These are phyloP conservation scores for Agrochola macilenta DNA, from an alignment of 2,888 invertebrate genomes.

Conservation along the genomic window DNA sequence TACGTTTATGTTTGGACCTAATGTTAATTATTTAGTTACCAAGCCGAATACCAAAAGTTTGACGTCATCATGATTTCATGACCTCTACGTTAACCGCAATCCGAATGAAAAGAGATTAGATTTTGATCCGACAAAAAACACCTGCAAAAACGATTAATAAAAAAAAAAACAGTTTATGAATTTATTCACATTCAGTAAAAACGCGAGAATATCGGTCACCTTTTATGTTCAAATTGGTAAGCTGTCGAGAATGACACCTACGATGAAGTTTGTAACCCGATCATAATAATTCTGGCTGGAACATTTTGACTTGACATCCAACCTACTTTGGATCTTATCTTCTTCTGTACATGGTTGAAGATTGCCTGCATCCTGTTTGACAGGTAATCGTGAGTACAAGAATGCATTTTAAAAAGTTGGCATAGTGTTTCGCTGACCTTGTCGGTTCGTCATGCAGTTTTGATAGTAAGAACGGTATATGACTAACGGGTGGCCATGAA, in stretches of 20 bases:
- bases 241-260: slow-evolving; percentile 52
- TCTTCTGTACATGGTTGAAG: neutral
- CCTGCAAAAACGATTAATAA: neutral
- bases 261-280: slow-evolving; percentile 33
- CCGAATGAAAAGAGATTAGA: slow-evolving; percentile 2
- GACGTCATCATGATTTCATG: slow-evolving; percentile 10
- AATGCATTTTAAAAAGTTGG: slow-evolving; percentile 63
- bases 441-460: slow-evolving; percentile 60
- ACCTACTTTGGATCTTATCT: slow-evolving; percentile 18
- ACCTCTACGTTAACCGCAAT: slow-evolving; percentile 7
- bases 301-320: neutral
- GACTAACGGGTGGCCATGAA: slow-evolving; percentile 51
- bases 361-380: slow-evolving; percentile 8
- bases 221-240: slow-evolving; percentile 30
- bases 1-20: neutral
- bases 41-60: neutral
- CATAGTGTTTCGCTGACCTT: slow-evolving; percentile 64
- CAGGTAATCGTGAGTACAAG: slow-evolving; percentile 9
- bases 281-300: slow-evolving; percentile 28
- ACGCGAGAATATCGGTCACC: slow-evolving; percentile 32
- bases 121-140: neutral
- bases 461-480: slow-evolving; percentile 52
- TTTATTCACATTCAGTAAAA: slow-evolving; percentile 1
- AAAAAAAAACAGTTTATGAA: neutral
- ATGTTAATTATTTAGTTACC: neutral